Evolutionary conservation across 2,888 invertebrate genomes (phyloP), one percentile per base, ranked within the genome.

Genomic region (Mythimna vitellina): DNA sequence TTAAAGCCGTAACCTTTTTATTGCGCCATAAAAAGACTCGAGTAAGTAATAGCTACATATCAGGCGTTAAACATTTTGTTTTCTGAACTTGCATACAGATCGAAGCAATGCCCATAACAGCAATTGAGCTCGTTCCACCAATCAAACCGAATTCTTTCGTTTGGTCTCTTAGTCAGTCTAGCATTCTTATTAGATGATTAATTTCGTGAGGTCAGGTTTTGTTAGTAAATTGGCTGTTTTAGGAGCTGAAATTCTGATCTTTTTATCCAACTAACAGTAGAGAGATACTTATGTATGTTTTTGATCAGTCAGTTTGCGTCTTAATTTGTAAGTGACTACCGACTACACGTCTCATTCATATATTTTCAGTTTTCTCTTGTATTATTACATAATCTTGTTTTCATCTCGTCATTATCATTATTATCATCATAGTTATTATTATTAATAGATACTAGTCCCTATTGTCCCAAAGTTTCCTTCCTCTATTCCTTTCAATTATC

Each of bases 101-200:
- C 81, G 84, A 82, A 89, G 87, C 82, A 78, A 85, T 84, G 85
- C 80, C 84, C 85, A 84, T 89, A 91, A 87, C 82, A 88, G 81
- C 90, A 94, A 93, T 94, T 94, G 90, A 92, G 92, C 91, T 92
- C 82, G 88, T 93, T 93, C 85, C 78, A 87, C 90, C 92, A 94
- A 93, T 94, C 92, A 93, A 88, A 89, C 86, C 74, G 84, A 92
- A 92, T 92, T 92, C 91, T 88, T 90, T 84, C 87, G 86, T 89
- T 88, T 87, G 87, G 85, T 80, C 86, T 87, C 88, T 92, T 92
- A 91, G 88, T 91, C 90, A 92, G 87, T 82, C 83, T 86, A 85
- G 81, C 91, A 83, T 89, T 89, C 88, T 88, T 88, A 90, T 90
- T 91, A 87, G 87, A 88, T 89, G 89, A 90, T 89, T 87, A 88